Evolutionary conservation across 2,888 invertebrate genomes (phyloP).

Genomic region (Sisyra nigra): DNA sequence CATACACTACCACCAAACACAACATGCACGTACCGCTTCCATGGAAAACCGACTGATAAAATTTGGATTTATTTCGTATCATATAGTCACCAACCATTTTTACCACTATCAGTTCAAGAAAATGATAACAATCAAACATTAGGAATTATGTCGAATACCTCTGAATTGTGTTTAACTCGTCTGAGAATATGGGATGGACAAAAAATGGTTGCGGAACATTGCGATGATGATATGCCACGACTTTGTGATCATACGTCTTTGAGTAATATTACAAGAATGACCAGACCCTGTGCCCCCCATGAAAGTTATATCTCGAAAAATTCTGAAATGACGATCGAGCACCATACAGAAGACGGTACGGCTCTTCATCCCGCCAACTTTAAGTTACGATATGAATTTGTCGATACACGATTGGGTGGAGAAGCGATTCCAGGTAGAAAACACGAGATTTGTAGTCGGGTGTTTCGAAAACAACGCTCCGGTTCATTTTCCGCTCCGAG

Average conservation of each 20-base stretch:
- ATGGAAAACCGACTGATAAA: conserved; percentile 59
- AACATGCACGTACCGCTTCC: conserved; percentile 73
- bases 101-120: conserved; percentile 29
- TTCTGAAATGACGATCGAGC: conserved; percentile 29
- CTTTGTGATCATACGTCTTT: conserved; percentile 69
- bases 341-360: conserved; percentile 51
- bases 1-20: conserved; percentile 76
- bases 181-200: conserved; percentile 61
- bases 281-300: conserved; percentile 60
- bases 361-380: conserved; percentile 64
- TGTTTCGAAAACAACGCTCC: conserved; percentile 45
- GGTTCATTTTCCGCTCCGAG: conserved; percentile 48
- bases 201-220: conserved; percentile 50
- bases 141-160: conserved; percentile 20
- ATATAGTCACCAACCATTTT: conserved; percentile 62
- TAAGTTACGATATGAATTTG: conserved; percentile 63
- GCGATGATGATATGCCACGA: conserved; percentile 58
- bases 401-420: conserved; percentile 64
- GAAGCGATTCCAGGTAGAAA: conserved; percentile 37
- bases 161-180: conserved; percentile 45
- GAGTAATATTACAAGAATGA: conserved; percentile 53
- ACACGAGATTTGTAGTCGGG: conserved; percentile 35
- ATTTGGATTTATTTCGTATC: conserved; percentile 81
- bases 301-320: conserved; percentile 61
- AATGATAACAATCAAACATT: conserved; percentile 19